Evolutionary conservation across 2,113 vertebrate species (phyloP).

Genomic region (Numida meleagris): DNA sequence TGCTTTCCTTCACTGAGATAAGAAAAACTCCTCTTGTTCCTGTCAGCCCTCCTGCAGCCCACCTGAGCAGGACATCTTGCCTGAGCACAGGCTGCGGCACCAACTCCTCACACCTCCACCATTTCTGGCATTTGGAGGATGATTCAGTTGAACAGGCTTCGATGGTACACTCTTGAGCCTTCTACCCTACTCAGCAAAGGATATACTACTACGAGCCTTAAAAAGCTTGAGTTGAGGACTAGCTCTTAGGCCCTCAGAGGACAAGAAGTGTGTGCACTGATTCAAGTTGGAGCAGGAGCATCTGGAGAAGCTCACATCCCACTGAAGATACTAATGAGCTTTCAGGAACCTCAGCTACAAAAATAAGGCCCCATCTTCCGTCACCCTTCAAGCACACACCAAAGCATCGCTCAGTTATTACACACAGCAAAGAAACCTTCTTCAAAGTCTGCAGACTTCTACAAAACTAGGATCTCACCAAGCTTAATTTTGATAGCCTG

Average conservation of each 20-base stretch:
- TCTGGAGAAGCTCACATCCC: rapidly evolving
- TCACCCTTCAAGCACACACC: background rate
- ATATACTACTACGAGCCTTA: background rate
- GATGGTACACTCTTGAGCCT: rapidly evolving
- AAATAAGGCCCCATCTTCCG: background rate
- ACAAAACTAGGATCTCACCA: background rate
- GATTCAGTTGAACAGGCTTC: background rate
- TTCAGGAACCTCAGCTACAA: background rate
- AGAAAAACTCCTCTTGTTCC: background rate
- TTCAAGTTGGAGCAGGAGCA: background rate
- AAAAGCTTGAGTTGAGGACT: background rate
- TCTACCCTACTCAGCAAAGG: background rate
- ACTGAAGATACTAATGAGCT: background rate
- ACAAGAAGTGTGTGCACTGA: background rate
- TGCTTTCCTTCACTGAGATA: background rate
- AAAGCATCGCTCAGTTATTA: rapidly evolving
- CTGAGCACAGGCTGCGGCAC: background rate
- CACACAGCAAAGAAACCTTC: background rate
- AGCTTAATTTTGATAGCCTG: background rate
- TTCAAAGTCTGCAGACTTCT: background rate
- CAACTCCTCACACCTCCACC: rapidly evolving
- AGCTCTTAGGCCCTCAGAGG: background rate
- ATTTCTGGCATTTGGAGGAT: background rate
- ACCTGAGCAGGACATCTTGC: rapidly evolving
- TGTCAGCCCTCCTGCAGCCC: background rate